phyloP scores from a whole-genome alignment of 2,113 vertebrate species.

The Brevimyrus niger region DNA sequence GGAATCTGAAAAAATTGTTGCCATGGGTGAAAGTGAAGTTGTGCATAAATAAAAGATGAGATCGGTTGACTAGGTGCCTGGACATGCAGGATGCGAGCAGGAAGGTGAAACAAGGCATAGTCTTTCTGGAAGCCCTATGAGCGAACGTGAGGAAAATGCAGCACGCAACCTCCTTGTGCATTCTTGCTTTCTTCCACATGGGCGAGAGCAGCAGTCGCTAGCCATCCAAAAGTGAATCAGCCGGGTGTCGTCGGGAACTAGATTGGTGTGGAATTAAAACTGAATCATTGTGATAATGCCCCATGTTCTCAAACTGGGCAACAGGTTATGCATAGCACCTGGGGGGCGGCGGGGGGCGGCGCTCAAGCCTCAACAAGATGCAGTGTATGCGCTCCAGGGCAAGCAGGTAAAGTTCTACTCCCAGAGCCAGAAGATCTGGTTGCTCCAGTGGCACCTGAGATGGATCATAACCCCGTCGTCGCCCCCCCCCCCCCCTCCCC shows the following conservation, averaged over 20 bases:
- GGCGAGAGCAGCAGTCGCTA: neutral
- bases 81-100: neutral
- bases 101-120: neutral
- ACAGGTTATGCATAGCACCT: neutral
- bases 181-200: neutral
- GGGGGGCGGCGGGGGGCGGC: too few relatives aligned
- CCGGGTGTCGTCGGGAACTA: neutral
- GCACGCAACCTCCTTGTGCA: neutral
- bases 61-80: neutral
- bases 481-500: neutral
- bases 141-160: neutral
- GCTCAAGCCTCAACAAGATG: neutral
- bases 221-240: neutral
- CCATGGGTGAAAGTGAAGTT: neutral
- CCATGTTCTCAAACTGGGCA: neutral
- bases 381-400: neutral
- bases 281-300: neutral
- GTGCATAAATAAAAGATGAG: neutral
- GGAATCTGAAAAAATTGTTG: neutral
- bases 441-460: conserved; percentile 41
- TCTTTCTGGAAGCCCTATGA: neutral
- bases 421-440: conserved; percentile 33
- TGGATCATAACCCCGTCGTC: too few relatives aligned
- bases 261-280: neutral
- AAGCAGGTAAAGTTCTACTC: neutral